Percentiles rank a stretch among this genome's conserved stretches.
These are phyloP conservation scores for Melopsittacus undulatus DNA, from an alignment of 2,797 vertebrate genomes.

Conservation along the genomic window DNA sequence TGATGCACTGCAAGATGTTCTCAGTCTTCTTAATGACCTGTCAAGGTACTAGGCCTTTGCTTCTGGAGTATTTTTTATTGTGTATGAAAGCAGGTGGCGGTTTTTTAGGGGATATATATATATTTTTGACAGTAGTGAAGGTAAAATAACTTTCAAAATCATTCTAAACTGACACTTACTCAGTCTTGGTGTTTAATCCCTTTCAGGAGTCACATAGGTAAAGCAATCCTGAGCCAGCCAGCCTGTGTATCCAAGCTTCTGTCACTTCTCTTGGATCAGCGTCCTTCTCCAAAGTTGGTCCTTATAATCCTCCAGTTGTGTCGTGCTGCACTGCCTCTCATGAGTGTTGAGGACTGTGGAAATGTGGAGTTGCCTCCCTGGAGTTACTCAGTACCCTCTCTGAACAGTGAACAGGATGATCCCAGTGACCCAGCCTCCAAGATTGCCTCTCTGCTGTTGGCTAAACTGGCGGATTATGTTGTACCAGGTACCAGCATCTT, in stretches of 20 bases:
- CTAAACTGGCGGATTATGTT: conserved; percentile 96
- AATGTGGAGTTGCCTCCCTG: conserved; percentile 96
- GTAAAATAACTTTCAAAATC: not conserved
- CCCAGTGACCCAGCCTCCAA: conserved; percentile 95
- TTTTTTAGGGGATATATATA: not conserved
- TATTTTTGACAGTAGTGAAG: not conserved
- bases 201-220: conserved; percentile 95
- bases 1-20: conserved; percentile 95
- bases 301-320: conserved; percentile 97
- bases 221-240: conserved; percentile 97
- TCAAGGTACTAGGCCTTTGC: conserved; percentile 82
- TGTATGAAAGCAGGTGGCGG: not conserved
- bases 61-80: not conserved
- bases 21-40: conserved; percentile 96
- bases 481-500: conserved; percentile 86
- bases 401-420: conserved; percentile 93
- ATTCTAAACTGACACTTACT: not conserved
- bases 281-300: conserved; percentile 97
- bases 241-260: conserved; percentile 98
- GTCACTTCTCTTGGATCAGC: conserved; percentile 94
- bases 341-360: conserved; percentile 98
- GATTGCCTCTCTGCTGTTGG: conserved; percentile 92
- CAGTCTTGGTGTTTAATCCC: not conserved
- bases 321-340: conserved; percentile 93
- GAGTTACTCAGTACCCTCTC: conserved; percentile 93